Evolutionary conservation across 2,888 invertebrate genomes (phyloP).

Genomic region (Netelia inedita): DNA sequence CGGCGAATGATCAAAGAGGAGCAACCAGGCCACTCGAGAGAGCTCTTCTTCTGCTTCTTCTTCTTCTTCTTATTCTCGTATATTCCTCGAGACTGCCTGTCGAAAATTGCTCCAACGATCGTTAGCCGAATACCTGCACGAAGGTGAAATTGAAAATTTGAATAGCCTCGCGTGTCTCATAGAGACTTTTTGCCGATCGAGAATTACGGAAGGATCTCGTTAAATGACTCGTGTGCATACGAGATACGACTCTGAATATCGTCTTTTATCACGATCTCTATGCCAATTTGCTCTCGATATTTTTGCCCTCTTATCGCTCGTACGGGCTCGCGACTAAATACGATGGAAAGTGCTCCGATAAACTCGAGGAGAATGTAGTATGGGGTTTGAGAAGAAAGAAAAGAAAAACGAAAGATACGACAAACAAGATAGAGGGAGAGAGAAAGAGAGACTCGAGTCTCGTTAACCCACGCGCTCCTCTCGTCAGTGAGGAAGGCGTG

Average conservation of each 20-base stretch:
- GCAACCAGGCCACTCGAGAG: constrained; percentile 5
- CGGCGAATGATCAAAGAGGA: background rate
- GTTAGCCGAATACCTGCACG: constrained; percentile 72
- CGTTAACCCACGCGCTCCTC: constrained; percentile 50
- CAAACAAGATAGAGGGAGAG: background rate
- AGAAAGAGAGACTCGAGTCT: constrained; percentile 20
- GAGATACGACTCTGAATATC: background rate
- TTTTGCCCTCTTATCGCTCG: too few species aligned
- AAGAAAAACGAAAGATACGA: constrained; percentile 4
- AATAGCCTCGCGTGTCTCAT: constrained; percentile 65
- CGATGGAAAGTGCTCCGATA: constrained; percentile 13
- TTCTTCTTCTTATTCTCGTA: constrained; percentile 28
- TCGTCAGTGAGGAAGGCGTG: constrained; percentile 37
- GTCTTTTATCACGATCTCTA: constrained; percentile 29
- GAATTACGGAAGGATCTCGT: constrained; percentile 34
- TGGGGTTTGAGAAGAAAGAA: background rate
- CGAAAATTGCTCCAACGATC: constrained; percentile 71
- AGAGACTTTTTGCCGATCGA: constrained; percentile 51
- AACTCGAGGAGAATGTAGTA: background rate
- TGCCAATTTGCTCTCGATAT: constrained; percentile 4
- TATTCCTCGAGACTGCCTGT: constrained; percentile 50
- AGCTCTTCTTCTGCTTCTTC: constrained; percentile 15
- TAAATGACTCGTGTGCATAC: background rate
- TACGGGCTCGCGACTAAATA: background rate
- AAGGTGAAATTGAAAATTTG: constrained; percentile 73